phyloP scores from a whole-genome alignment of 2,888 invertebrate genomes.

The Xanthostigma xanthostigma region DNA sequence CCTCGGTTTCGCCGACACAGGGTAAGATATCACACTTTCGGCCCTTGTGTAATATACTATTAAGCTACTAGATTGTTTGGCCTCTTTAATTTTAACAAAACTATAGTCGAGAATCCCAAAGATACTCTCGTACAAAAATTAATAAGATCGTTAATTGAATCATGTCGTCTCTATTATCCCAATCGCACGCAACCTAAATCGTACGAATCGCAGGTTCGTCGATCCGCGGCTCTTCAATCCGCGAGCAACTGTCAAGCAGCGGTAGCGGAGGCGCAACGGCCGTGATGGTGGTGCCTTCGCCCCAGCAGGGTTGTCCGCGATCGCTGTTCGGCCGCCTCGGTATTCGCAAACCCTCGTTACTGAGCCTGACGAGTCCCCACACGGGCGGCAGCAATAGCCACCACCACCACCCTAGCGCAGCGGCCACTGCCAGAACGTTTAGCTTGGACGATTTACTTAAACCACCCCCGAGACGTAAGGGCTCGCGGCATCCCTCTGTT shows the following conservation, averaged over 20 bases:
- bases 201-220: constrained; percentile 19
- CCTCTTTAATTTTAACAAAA: no score
- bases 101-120: no score
- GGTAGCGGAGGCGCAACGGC: constrained; percentile 28
- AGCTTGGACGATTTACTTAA: constrained; percentile 80
- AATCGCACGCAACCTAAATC: no score
- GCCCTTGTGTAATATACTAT: no score
- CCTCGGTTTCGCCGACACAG: no score
- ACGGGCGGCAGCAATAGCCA: constrained; percentile 24
- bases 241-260: constrained; percentile 34
- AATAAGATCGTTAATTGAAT: not conserved
- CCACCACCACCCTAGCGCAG: constrained; percentile 28
- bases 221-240: constrained; percentile 40
- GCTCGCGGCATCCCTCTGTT: constrained; percentile 14
- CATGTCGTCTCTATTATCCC: not conserved
- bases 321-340: constrained; percentile 71
- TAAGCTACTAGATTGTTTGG: no score
- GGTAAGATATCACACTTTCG: no score
- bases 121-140: no score
- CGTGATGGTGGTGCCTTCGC: constrained; percentile 26
- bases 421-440: constrained; percentile 64
- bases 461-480: constrained; percentile 70
- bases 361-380: constrained; percentile 60
- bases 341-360: constrained; percentile 76
- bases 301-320: constrained; percentile 38